Evolutionary conservation across 2,888 invertebrate species (phyloP), one percentile per base, ranked within the genome.

Genomic region (Eudasyphora cyanicolor): DNA sequence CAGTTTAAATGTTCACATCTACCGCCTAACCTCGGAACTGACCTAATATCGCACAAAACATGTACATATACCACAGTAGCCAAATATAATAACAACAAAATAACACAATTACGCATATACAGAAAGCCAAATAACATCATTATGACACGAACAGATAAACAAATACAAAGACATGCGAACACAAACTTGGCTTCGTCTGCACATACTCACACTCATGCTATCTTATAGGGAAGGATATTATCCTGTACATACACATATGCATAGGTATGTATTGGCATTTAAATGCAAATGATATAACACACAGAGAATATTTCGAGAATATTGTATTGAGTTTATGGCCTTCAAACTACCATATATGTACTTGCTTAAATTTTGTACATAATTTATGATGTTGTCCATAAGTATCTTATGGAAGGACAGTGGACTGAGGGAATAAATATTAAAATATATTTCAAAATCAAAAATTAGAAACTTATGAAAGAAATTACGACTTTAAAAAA

Each of bases 91-190:
- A 38, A 12, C 38, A 38, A 38, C 38, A 38, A 38, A 8, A n/a
- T 2, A 14, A n/a, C 7, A 69, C 35, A 57, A 79, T 75, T 76
- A 80, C 42, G 54, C 42, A 73, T 57, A n/a, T n/a, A 67, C 27
- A 19, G 49, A 57, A 76, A 38, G 49, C 38, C 19, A 78, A 75
- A 82, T 74, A 62, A 78, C 42, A 82, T 74, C 51, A 75, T 70
- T 78, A 54, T 74, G 69, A 70, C 74, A 82, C 35, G 57, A 77
- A 62, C 60, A 77, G 73, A 64, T 77, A 77, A 32, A 75, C 32
- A 60, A 35, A 78, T 71, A 71, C 24, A 29, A 14, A 51, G 3
- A 38, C 27, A 27, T 32, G 4, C 24, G 6, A 27, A 42, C n/a
- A 42, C 17, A 62, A 3, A 45, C 45, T 14, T n/a, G n/a, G n/a